Evolutionary conservation across 2,888 invertebrate genomes (phyloP), one percentile per base, ranked within the genome.

Genomic region (Leucozona laternaria): DNA sequence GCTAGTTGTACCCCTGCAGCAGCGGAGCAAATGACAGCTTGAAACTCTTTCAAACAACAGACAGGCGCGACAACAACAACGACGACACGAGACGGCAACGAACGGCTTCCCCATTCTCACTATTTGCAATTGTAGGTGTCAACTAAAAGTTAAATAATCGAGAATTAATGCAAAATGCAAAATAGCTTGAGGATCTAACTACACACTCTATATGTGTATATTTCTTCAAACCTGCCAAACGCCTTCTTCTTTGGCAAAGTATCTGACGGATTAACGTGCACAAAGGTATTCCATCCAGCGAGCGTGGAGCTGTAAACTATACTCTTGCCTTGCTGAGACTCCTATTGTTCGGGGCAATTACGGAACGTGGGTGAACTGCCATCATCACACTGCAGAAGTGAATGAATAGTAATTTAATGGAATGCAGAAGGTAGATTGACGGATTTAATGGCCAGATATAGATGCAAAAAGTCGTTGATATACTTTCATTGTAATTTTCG

Each of bases 121-220:
- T 64, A 17, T 45, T 40, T 45, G n/a, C 17, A 72, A 77, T 62
- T 62, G 85, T 85, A 85, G 85, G 81, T 85, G 85, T 85, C 85
- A 85, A 77, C 76, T 64, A 28, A 81, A 73, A 72, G 72, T 70
- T 73, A 77, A 85, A 85, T 81, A 85, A 80, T 85, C 76, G 80
- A 77, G 72, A 80, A 85, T 85, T 85, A 85, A 85, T 81, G 81
- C 84, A 76, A 58, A 66, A 84, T 84, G 76, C 81, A 85, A 85
- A 85, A 55, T 62, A 72, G 72, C 55, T 48, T 13, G 37, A 20
- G 80, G 68, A 50, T n/a, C 50, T 40, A 50, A 70, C 57, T 31
- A 53, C 48, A 15, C n/a, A n/a, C n/a, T 31, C 7, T 28, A 28
- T 28, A 31, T 7, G 31, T 66, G 15, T 50, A 50, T 50, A 22